Percentiles rank a stretch among this genome's conserved stretches.
phyloP scores from a whole-genome alignment of 2,888 invertebrate species.

The Ormyrus pomaceus region DNA sequence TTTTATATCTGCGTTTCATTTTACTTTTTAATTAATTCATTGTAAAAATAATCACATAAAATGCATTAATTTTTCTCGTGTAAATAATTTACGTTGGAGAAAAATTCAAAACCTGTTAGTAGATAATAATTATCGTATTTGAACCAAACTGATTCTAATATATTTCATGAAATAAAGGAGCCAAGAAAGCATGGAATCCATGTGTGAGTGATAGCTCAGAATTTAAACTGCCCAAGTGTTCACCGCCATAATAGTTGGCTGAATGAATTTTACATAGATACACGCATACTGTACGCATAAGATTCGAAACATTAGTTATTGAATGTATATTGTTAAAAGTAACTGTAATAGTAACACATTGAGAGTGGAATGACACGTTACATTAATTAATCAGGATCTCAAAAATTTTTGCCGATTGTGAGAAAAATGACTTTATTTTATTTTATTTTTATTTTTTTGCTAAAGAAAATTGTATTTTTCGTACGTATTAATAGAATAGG shows the following conservation, averaged over 20 bases:
- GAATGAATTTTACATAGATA: slow-evolving; percentile 67
- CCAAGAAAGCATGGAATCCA: slow-evolving; percentile 55
- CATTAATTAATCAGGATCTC: slow-evolving; percentile 37
- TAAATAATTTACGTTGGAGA: neutral
- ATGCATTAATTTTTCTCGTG: neutral
- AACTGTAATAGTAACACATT: slow-evolving; percentile 37
- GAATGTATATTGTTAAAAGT: slow-evolving; percentile 43
- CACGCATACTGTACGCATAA: slow-evolving; percentile 48
- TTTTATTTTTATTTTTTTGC: neutral
- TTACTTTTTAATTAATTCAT: neutral
- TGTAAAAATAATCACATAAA: neutral
- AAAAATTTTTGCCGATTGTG: slow-evolving; percentile 22
- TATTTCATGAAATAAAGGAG: slow-evolving; percentile 48
- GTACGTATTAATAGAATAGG: slow-evolving; percentile 12
- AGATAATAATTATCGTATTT: slow-evolving; percentile 35
- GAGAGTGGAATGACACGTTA: slow-evolving; percentile 33
- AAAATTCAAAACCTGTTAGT: slow-evolving; percentile 18
- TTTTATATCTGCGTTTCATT: too few relatives aligned
- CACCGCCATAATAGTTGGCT: slow-evolving; percentile 68
- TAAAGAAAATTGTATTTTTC: slow-evolving; percentile 9
- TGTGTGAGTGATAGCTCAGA: slow-evolving; percentile 62
- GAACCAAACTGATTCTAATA: slow-evolving; percentile 50
- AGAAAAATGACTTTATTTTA: neutral
- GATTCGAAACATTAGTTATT: slow-evolving; percentile 45
- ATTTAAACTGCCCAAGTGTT: slow-evolving; percentile 74